Base-by-base conservation (phyloP, 1,140 invertebrate genomes). In the Cecropterus lyciades region DNA sequence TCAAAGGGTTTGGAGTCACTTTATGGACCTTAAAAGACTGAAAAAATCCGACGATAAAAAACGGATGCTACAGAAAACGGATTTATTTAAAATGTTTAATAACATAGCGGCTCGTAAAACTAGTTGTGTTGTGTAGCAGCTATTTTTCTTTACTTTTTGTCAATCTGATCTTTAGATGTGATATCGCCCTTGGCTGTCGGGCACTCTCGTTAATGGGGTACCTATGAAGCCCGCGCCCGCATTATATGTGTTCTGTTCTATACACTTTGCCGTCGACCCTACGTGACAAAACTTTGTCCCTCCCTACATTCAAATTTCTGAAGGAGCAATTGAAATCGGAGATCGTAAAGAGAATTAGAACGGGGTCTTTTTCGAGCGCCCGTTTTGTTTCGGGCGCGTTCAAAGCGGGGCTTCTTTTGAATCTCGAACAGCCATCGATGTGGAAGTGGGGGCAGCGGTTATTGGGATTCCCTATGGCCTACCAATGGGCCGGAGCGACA, bases 271-370 rank as follows among this genome's bases (percentile, higher is more conserved):
- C 72, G 75, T 49, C 80, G 89, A 84, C 87, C 84, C 85, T 89
- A 89, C 87, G 89, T 92, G 89, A 92, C 87, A 92, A 89, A 91
- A 87, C 82, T 88, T 86, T 85, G 83, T 89, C 87, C 89, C 88
- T 87, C 87, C 89, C 88, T 76, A 87, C 81, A 89, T 92, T 89
- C 84, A 92, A 90, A 92, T 92, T 83, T 92, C 84, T 92, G 87
- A 90, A 92, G 89, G 87, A 91, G 89, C 88, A 91, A 92, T 92
- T 92, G 89, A 92, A 92, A 92, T 92, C 82, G 87, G 89, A 92
- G 87, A 89, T 92, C 85, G 83, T 89, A 89, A 86, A 89, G 85
- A 92, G 87, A 89, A 91, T 92, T 92, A 92, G 87, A 89, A 81
- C 87, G 82, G 87, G 87, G 85, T 82, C 88, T 83, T 84, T 88